phyloP scores from a whole-genome alignment of 2,113 vertebrate species.

The Oplegnathus fasciatus region DNA sequence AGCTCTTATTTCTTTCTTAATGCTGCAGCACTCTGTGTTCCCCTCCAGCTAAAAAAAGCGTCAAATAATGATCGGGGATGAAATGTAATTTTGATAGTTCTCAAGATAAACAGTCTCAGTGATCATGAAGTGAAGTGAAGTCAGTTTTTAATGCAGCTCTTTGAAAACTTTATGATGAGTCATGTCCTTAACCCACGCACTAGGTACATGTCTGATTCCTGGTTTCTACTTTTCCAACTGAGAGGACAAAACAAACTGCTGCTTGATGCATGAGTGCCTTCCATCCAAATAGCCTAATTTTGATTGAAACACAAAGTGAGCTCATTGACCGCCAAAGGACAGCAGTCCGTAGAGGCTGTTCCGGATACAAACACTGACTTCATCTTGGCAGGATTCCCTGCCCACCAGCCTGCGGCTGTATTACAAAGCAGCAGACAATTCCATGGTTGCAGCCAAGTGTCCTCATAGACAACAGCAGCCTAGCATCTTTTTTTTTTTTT shows the following conservation, averaged over 20 bases:
- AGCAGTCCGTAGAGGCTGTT: slow-evolving; percentile 40
- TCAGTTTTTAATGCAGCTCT: neutral
- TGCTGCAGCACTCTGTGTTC: slow-evolving; percentile 13
- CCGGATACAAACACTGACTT: slow-evolving; percentile 62
- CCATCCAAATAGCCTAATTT: slow-evolving; percentile 61
- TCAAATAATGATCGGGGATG: slow-evolving; percentile 40
- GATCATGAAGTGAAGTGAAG: neutral
- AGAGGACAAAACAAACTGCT: slow-evolving; percentile 55
- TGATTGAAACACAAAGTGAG: slow-evolving; percentile 72
- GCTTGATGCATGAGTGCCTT: slow-evolving; percentile 39
- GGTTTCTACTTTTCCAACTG: slow-evolving; percentile 30
- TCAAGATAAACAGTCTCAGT: slow-evolving; percentile 33
- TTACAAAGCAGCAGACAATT: slow-evolving; percentile 63
- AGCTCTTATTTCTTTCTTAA: slow-evolving; percentile 7
- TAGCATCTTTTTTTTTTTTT: slow-evolving; percentile 11
- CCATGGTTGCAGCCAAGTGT: slow-evolving; percentile 54
- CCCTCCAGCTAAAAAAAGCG: slow-evolving; percentile 18
- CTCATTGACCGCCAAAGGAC: slow-evolving; percentile 73
- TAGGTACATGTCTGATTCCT: slow-evolving; percentile 15
- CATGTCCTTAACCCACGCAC: neutral
- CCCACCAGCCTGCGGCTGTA: slow-evolving; percentile 43
- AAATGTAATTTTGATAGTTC: slow-evolving; percentile 44
- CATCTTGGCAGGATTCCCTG: slow-evolving; percentile 71
- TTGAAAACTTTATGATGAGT: slow-evolving; percentile 3
- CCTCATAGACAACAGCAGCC: slow-evolving; percentile 48